phyloP scores from a whole-genome alignment of 2,113 vertebrate species.

The Odocoileus hemionus region DNA sequence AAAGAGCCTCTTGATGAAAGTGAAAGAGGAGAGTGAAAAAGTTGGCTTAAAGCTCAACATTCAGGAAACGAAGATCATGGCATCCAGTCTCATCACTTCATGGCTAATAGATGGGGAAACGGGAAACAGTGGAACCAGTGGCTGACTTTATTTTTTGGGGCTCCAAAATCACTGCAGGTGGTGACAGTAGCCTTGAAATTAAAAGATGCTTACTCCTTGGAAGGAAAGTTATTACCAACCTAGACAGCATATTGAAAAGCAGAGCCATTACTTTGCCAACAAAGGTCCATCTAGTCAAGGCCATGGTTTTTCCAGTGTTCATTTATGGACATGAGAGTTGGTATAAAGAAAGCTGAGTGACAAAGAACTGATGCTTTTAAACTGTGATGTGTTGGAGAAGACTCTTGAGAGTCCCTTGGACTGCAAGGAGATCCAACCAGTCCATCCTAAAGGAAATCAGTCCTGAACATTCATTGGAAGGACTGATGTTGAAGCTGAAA shows the following conservation, averaged over 20 bases:
- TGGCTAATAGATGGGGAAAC: neutral
- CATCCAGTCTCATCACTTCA: neutral
- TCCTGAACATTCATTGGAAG: neutral
- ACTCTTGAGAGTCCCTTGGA: neutral
- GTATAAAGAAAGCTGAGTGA: neutral
- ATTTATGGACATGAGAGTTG: neutral
- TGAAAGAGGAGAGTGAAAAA: neutral
- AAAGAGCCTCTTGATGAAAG: neutral
- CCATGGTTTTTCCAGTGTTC: neutral
- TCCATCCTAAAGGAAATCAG: neutral
- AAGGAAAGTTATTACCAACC: neutral
- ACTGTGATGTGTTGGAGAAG: neutral
- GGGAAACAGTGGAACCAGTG: neutral
- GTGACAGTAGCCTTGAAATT: neutral
- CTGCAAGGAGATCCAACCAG: neutral
- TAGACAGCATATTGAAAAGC: neutral
- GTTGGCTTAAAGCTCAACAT: neutral
- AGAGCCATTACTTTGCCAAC: neutral
- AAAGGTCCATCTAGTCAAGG: neutral
- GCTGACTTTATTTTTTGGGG: fast-evolving
- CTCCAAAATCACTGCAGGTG: neutral
- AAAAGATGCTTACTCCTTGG: neutral
- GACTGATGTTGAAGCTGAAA: neutral
- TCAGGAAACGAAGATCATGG: neutral
- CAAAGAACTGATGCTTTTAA: neutral